Evolutionary conservation across 2,113 vertebrate genomes (phyloP).

Genomic region (Taurulus bubalis): DNA sequence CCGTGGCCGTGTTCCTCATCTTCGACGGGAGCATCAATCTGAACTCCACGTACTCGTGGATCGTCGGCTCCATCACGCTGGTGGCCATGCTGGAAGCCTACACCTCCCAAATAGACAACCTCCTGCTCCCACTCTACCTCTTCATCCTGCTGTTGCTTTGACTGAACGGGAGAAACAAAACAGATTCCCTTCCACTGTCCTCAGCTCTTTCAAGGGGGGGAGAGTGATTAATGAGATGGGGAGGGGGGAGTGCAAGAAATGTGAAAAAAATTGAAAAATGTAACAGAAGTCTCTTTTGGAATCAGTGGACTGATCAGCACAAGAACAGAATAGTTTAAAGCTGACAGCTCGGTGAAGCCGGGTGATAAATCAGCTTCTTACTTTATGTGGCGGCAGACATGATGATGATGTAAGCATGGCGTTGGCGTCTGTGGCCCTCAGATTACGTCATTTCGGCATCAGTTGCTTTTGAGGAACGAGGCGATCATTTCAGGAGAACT

Average conservation of each 20-base stretch:
- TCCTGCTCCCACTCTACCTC: constrained; percentile 95
- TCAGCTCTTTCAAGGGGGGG: background rate
- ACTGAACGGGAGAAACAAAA: constrained; percentile 41
- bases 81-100: constrained; percentile 96
- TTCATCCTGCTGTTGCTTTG: constrained; percentile 93
- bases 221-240: background rate
- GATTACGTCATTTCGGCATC: constrained; percentile 25
- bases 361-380: background rate
- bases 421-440: constrained; percentile 3
- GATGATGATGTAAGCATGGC: constrained; percentile 25
- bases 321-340: constrained; percentile 3
- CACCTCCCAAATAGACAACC: constrained; percentile 96
- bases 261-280: background rate
- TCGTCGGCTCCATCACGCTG: constrained; percentile 89
- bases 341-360: background rate
- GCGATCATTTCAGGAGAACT: background rate
- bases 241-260: background rate
- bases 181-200: background rate
- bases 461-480: constrained; percentile 21
- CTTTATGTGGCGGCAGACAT: constrained; percentile 13
- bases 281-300: constrained; percentile 25
- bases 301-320: constrained; percentile 6
- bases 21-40: constrained; percentile 91
- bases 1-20: constrained; percentile 94
- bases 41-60: constrained; percentile 93